Evolutionary conservation across 1,140 invertebrate genomes (phyloP), one percentile per base, ranked within the genome.

Genomic region (Tribolium castaneum): DNA sequence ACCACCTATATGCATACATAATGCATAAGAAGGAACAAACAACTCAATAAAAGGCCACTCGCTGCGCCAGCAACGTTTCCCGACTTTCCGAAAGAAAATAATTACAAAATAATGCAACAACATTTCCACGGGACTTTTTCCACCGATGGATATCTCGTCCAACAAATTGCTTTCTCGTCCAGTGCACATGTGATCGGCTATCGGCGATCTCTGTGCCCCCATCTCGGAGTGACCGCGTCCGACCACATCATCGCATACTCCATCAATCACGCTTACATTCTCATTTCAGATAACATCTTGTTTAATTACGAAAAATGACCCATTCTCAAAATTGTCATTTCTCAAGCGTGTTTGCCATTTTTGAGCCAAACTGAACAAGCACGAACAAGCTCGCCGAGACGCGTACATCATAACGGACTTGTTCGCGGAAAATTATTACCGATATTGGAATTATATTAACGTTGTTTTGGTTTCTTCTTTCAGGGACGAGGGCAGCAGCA

Each of bases 1-100:
- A 59, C 54, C 54, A 51, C 39, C 50, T 72, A 72, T 72, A 72
- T 49, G 70, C 70, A 72, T 72, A 72, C 70, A 72, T 72, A 72
- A 72, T 72, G 50, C 50, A 72, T 72, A 39, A 50, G 14, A n/a
- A 71, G 30, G 66, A 56, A 50, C 66, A 71, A 72, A 72, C 70
- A 72, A 72, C 70, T 72, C 50, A 72, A 49, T 71, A 39, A 71
- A 70, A 16, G 66, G 7, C 52, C 12, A 12, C 52, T 56, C 14
- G 52, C 52, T 14, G 16, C 22, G n/a, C n/a, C n/a, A n/a, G 25
- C 25, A 30, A 30, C 25, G 9, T 19, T 19, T 19, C 49, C 12
- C 5, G 49, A 50, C 49, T 50, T 50, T 50, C n/a, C 16, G 1
- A 19, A 19, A 19, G 16, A 19, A 19, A 19, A 19, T 19, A 19